These are phyloP conservation scores for Fratercula arctica DNA, from an alignment of 2,797 vertebrate species.

Conservation along the genomic window DNA sequence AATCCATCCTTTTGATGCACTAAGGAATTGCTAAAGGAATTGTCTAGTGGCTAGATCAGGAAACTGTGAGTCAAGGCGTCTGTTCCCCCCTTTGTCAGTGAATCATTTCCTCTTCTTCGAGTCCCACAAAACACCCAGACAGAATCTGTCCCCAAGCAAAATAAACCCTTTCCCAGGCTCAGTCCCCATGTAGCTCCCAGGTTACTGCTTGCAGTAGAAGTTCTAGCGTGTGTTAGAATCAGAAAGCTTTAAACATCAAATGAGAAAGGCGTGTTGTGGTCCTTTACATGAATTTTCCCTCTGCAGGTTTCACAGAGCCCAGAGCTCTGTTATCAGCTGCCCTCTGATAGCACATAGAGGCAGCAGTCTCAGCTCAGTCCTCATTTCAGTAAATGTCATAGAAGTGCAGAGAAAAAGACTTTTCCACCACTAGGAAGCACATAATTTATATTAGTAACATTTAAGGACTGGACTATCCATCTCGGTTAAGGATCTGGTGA, in stretches of 20 bases:
- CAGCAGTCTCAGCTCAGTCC: not conserved
- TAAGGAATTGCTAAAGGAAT: constrained; percentile 19
- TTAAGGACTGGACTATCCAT: not conserved
- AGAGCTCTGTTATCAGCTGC: not conserved
- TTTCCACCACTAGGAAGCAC: not conserved
- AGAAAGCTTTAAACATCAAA: not conserved
- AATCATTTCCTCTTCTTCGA: constrained; percentile 54
- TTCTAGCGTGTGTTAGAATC: not conserved
- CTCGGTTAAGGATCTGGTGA: not conserved
- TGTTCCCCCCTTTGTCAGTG: constrained; percentile 52
- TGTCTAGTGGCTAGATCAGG: constrained; percentile 48
- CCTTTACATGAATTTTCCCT: not conserved
- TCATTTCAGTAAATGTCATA: not conserved
- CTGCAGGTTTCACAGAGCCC: not conserved
- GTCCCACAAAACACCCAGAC: constrained; percentile 46
- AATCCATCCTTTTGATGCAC: constrained; percentile 19
- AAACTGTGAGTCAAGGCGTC: constrained; percentile 40
- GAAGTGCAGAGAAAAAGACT: not conserved
- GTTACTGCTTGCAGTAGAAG: not conserved
- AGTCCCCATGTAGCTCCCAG: not conserved
- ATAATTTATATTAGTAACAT: not conserved
- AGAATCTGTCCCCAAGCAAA: constrained; percentile 32
- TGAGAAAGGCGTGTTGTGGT: not conserved
- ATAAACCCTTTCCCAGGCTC: not conserved
- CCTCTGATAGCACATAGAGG: not conserved